Conservation (phyloP, 2,797 vertebrate species). For the Rallus crepitans region DNA sequence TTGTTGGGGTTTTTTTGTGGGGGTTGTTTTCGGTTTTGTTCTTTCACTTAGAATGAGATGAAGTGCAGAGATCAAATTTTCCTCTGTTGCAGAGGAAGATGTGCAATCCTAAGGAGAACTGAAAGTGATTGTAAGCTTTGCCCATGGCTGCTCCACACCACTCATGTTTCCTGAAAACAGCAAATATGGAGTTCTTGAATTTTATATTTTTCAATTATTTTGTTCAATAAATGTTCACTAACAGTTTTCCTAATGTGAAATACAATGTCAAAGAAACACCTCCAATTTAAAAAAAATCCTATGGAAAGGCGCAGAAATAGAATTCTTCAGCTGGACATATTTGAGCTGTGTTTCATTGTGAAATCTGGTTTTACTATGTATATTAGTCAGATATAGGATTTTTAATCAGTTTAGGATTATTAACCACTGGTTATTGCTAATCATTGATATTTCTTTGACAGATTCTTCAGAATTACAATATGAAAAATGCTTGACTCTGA, state of each 20-base stretch:
- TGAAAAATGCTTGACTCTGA: neutral
- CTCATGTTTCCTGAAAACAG: neutral
- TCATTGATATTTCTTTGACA: neutral
- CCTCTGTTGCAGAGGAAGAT: neutral
- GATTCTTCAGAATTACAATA: neutral
- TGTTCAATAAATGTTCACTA: neutral
- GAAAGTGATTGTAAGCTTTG: neutral
- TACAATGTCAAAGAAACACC: accelerated
- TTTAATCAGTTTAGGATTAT: neutral
- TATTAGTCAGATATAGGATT: neutral
- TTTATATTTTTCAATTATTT: neutral
- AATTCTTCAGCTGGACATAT: neutral
- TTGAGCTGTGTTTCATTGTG: neutral
- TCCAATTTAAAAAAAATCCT: neutral
- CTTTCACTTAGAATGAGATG: neutral
- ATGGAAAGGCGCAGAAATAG: neutral
- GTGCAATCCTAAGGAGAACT: neutral
- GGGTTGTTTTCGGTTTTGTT: neutral
- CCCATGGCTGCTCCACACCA: neutral
- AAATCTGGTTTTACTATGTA: neutral
- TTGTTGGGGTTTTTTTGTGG: too few species aligned
- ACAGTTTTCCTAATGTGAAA: neutral
- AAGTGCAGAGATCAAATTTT: neutral
- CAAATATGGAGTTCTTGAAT: neutral
- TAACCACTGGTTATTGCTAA: neutral